Conservation (phyloP, 2,888 invertebrate genomes). For the Phasia obesa region DNA sequence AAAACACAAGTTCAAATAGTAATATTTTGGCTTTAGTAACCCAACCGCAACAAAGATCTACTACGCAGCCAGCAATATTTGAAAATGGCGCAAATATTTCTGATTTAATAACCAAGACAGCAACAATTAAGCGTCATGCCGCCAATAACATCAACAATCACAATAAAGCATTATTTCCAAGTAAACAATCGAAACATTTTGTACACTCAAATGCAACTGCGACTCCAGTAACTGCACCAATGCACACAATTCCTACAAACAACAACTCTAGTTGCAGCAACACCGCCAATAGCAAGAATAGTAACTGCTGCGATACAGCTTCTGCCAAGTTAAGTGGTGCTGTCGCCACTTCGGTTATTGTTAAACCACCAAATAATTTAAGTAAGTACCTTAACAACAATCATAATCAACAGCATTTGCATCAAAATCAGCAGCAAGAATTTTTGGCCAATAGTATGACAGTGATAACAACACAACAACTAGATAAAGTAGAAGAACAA, state of each 20-base stretch:
- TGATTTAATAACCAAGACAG: slow-evolving; percentile 58
- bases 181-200: slow-evolving; percentile 62
- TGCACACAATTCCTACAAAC: slow-evolving; percentile 52
- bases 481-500: slow-evolving; percentile 54
- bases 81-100: slow-evolving; percentile 55
- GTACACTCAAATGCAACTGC: slow-evolving; percentile 27
- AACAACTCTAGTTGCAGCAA: slow-evolving; percentile 21
- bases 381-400: slow-evolving; percentile 69
- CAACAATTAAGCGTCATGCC: slow-evolving; percentile 64
- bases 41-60: slow-evolving; percentile 47
- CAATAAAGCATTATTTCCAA: slow-evolving; percentile 32
- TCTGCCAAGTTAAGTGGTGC: slow-evolving; percentile 60
- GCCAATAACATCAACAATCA: slow-evolving; percentile 52
- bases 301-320: slow-evolving; percentile 27
- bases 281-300: slow-evolving; percentile 17
- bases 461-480: slow-evolving; percentile 62
- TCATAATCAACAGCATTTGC: slow-evolving; percentile 52
- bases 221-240: slow-evolving; percentile 21
- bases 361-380: slow-evolving; percentile 76
- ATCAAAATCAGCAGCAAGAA: slow-evolving; percentile 36
- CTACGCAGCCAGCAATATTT: slow-evolving; percentile 54
- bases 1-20: slow-evolving; percentile 56
- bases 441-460: slow-evolving; percentile 53
- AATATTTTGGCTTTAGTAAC: slow-evolving; percentile 18
- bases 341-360: slow-evolving; percentile 81